A percentile compares a stretch with the other conserved stretches of the same genome.
Evolutionary conservation across 2,113 vertebrate species (phyloP).

Genomic region (Sander lucioperca): DNA sequence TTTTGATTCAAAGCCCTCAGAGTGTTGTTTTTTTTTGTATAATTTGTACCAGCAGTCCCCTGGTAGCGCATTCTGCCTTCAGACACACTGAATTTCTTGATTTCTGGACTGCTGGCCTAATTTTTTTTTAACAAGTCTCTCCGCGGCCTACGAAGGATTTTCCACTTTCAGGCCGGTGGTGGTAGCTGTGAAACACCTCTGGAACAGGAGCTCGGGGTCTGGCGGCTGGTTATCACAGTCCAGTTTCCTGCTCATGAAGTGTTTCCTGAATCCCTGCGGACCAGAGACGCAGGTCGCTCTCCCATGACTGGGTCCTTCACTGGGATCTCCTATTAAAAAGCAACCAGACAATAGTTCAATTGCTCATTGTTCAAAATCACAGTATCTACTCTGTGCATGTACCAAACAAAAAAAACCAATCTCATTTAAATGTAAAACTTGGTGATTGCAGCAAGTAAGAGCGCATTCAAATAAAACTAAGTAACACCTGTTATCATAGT

Average conservation of each 20-base stretch:
- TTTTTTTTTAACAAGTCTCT: not conserved
- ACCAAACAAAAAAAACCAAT: not conserved
- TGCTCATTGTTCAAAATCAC: not conserved
- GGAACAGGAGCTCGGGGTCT: constrained; percentile 80
- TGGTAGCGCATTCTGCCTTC: not conserved
- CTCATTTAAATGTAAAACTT: not conserved
- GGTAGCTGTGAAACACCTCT: constrained; percentile 84
- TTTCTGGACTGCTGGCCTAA: not conserved
- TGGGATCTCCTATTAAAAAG: constrained; percentile 58
- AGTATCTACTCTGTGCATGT: not conserved
- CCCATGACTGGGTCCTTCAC: constrained; percentile 54
- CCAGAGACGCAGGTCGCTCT: constrained; percentile 35
- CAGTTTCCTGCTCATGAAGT: constrained; percentile 81
- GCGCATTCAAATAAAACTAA: no score
- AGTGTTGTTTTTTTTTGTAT: not conserved
- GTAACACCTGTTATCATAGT: no score
- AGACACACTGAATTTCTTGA: not conserved
- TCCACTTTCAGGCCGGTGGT: constrained; percentile 74
- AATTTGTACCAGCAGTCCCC: not conserved
- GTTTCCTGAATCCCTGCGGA: constrained; percentile 79
- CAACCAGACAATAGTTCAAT: not conserved
- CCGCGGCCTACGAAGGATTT: constrained; percentile 64
- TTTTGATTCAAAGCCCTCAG: not conserved
- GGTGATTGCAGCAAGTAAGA: no score
- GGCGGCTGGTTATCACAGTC: constrained; percentile 81